Evolutionary conservation across 1,140 invertebrate genomes (phyloP), one percentile per base, ranked within the genome.

Genomic region (Cydia amplana): DNA sequence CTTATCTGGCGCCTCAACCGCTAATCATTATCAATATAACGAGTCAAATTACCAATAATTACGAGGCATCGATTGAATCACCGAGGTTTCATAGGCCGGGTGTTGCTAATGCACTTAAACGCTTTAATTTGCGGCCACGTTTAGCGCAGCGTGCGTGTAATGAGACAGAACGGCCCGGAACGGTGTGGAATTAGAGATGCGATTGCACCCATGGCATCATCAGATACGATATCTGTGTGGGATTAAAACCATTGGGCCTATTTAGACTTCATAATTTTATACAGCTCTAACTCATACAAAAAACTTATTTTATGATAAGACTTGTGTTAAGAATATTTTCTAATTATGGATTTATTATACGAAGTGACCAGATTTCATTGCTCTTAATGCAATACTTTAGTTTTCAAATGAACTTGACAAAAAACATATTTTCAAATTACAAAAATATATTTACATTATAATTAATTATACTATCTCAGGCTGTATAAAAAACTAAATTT

Each of bases 101-200:
- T 67, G 55, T 60, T 60, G 55, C 64, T 67, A 67, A 67, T 67
- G 64, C 64, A 67, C 28, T 67, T 67, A 67, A 67, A 67, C 16
- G 28, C 64, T 67, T 67, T 67, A 67, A 67, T 67, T 67, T 67
- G 64, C 64, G 25, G 64, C 55, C 20, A 60, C 55, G 20, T 60
- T 60, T 60, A 60, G 55, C 55, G 55, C 64, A n/a, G 64, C 28
- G 64, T 67, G 64, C 64, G 64, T 67, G 25, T 67, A 67, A 67
- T 67, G 64, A 67, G 28, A 67, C 64, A 60, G 55, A 60, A 60
- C 51, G 51, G 51, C 51, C 51, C 6, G 51, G 51, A 55, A 55
- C 55, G 55, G 55, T 60, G 55, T 12, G 55, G 20, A 20, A 23
- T 60, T 60, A 60, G 55, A 60, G 18, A 60, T 60, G 55, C 55